Conservation (phyloP, 2,113 vertebrate species). For the Opisthocomus hoazin region DNA sequence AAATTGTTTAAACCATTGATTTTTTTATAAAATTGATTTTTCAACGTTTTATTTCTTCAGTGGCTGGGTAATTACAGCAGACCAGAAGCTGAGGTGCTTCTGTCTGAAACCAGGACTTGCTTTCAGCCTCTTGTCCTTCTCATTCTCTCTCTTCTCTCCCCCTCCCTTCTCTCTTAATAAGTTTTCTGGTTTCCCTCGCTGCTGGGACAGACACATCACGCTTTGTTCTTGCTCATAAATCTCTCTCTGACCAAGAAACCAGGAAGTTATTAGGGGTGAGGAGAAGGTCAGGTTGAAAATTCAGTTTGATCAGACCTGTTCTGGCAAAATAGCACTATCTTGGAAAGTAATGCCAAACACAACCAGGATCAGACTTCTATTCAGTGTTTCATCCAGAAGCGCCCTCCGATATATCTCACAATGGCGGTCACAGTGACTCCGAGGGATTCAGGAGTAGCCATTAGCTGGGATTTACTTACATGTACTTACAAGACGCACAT, state of each 20-base stretch:
- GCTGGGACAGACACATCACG: constrained; percentile 66
- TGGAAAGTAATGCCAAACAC: background rate
- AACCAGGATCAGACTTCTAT: background rate
- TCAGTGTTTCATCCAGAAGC: background rate
- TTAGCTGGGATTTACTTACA: background rate
- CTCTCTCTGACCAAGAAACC: constrained; percentile 66
- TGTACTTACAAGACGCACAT: background rate
- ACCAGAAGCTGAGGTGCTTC: constrained; percentile 37
- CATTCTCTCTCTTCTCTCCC: background rate
- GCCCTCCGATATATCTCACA: background rate
- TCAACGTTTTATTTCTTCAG: constrained; percentile 66
- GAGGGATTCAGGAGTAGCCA: background rate
- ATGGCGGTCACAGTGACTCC: background rate
- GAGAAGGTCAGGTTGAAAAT: constrained; percentile 73
- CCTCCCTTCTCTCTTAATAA: constrained; percentile 32
- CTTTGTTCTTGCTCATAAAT: constrained; percentile 76
- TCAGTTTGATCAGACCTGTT: constrained; percentile 63
- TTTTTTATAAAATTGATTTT: constrained; percentile 75
- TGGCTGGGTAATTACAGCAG: constrained; percentile 65
- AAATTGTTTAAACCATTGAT: constrained; percentile 77
- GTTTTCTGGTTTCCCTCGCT: constrained; percentile 56
- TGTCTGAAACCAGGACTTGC: background rate
- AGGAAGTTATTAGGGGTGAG: constrained; percentile 74
- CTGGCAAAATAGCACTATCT: constrained; percentile 6
- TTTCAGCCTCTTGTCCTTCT: background rate